Base-by-base conservation (phyloP, 2,113 vertebrate species). In the Electrona antarctica region DNA sequence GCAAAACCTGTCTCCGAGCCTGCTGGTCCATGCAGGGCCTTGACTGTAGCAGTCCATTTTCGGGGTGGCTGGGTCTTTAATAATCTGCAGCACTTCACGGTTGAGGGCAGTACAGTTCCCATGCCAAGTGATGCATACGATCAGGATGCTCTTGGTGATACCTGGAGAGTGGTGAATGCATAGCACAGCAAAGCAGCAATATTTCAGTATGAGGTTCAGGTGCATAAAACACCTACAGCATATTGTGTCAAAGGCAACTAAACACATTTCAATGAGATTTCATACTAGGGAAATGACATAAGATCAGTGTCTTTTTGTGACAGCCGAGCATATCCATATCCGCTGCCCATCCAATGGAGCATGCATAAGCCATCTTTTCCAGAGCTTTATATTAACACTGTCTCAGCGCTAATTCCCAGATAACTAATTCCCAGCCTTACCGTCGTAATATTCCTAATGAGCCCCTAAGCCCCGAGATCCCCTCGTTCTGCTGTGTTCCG, bases 371-470 rank as follows among this genome's bases (percentile, higher is more conserved):
- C 82, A 71, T 77, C 78, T 71, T 87, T 87, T 81, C 83, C 85
- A 74, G 70, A 83, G 78, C 86, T 87, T 89, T 85, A 78, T 86
- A 89, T 87, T 88, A 88, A 83, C 78, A 84, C 83, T 74, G 86
- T 77, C 84, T 91, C 82, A 67, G 77, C 61, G 64, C 69, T 91
- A 92, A 91, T 88, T 85, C 88, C 88, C 80, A 80, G 85, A 62
- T 83, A 81, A 60, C 76, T 87, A 85, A 89, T 88, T 89, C 90
- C 87, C 77, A 83, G 86, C 67, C 86, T 90, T 90, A 92, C 86
- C 87, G 90, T 87, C 79, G 81, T 92, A 91, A 92, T 92, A 89
- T 92, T 90, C 80, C 73, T 91, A 92, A 92, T 91, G 90, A 90
- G 89, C 71, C 85, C 69, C 73, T 90, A 88, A 92, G 87, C 89